Evolutionary conservation across 2,797 vertebrate species (phyloP).

Genomic region (Schizopygopsis malacanthus): DNA sequence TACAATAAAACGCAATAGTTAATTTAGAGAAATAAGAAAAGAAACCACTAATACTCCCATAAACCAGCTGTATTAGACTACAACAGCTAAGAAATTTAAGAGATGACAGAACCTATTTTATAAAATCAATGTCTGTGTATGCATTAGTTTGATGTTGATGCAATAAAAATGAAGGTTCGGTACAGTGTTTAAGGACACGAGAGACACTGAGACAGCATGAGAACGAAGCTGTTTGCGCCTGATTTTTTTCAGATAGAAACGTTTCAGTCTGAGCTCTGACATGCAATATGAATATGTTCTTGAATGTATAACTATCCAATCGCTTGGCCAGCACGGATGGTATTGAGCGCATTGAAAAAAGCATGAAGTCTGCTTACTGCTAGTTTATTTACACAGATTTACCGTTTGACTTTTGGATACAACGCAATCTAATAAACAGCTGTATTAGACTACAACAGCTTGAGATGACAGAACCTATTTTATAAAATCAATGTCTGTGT

Average conservation of each 20-base stretch:
- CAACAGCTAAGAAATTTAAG: not conserved
- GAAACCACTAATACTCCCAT: not conserved
- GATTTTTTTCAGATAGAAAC: not conserved
- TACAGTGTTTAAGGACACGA: not conserved
- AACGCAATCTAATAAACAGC: too few relatives aligned
- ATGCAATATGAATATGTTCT: too few relatives aligned
- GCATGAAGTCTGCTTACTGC: too few relatives aligned
- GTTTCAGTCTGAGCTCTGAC: not conserved
- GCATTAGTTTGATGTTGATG: conserved; percentile 17
- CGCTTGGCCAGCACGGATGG: too few relatives aligned
- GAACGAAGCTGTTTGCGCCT: not conserved
- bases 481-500: not conserved
- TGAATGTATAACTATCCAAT: too few relatives aligned
- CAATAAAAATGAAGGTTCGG: not conserved
- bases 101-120: not conserved
- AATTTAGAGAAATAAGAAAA: not conserved
- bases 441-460: not conserved
- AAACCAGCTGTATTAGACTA: not conserved
- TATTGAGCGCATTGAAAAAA: too few relatives aligned
- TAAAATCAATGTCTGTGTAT: conserved; percentile 4
- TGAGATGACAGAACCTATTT: not conserved
- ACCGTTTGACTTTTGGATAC: too few relatives aligned
- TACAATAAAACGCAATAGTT: not conserved
- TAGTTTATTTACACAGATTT: too few relatives aligned
- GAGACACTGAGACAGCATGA: not conserved